Evolutionary conservation across 2,888 invertebrate species (phyloP).

Genomic region (Latrodectus elegans): DNA sequence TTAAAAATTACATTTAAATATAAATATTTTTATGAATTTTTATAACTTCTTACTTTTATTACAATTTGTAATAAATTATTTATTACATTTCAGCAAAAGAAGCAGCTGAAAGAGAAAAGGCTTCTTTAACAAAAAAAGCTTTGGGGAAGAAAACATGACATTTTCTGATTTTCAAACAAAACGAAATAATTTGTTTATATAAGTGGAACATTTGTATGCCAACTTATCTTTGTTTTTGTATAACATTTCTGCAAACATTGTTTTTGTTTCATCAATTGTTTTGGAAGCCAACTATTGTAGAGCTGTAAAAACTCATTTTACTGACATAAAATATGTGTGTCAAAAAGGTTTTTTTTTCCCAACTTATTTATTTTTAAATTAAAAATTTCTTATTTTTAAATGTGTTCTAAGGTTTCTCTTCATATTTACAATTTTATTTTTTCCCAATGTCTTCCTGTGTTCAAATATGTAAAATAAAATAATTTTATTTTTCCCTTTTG

Average conservation of each 20-base stretch:
- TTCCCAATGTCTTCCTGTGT: too few species aligned
- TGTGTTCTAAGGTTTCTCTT: too few species aligned
- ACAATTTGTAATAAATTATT: too few species aligned
- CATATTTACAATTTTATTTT: too few species aligned
- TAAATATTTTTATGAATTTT: too few species aligned
- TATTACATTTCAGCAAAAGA: constrained; percentile 38
- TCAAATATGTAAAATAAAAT: too few species aligned
- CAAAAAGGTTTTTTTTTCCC: background rate
- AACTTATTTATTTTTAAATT: background rate
- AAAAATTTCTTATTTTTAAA: too few species aligned
- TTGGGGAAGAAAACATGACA: constrained; percentile 64
- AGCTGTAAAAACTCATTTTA: constrained; percentile 47
- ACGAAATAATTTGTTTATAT: constrained; percentile 15
- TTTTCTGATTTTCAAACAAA: constrained; percentile 1
- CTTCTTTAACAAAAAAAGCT: constrained; percentile 50
- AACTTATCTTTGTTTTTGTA: constrained; percentile 29
- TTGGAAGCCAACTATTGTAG: constrained; percentile 26
- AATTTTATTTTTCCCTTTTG: too few species aligned
- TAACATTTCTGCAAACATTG: constrained; percentile 4
- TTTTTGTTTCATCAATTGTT: constrained; percentile 26
- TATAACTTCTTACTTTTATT: constrained; percentile 4
- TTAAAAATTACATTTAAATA: too few species aligned
- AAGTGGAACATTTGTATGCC: constrained; percentile 1
- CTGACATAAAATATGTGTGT: constrained; percentile 24
- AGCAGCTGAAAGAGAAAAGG: constrained; percentile 60